Evolutionary conservation across 2,797 vertebrate species (phyloP), one percentile per base, ranked within the genome.

Genomic region (Schizothorax lantsangensis): DNA sequence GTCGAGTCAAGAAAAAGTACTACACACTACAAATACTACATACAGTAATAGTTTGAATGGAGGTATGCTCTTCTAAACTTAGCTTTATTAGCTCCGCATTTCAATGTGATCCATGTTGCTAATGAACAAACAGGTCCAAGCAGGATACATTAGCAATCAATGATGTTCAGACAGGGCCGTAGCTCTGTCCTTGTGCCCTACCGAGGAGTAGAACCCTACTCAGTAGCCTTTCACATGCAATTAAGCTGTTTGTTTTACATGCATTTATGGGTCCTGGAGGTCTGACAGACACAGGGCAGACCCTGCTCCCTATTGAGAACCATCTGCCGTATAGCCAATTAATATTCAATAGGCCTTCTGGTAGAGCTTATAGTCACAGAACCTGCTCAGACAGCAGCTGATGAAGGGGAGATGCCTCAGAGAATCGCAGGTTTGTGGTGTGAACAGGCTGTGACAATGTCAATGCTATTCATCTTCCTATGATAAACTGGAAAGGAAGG

Each of bases 181-280:
- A 54, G 80, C 7, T 74, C 80, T 79, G 64, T 74, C 72, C 84
- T 62, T 69, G 6, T 81, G 82, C 84, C 83, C 87, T 89, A 84
- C 80, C 30, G 78, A 79, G 85, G 74, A 87, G 77, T 82, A 52
- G 84, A 85, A 75, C 77, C 93, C 93, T 94, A 94, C 93, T 90
- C 92, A 93, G 94, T 95, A 94, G 95, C 95, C 95, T 95, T 95
- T 92, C 94, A 94, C 96, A 96, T 95, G 95, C 97, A 97, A 97
- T 97, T 95, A 95, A 94, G 93, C 95, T 96, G 96, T 97, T 98
- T 97, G 97, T 96, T 97, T 95, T 96, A 97, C 96, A 97, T 96
- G 96, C 95, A 94, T 96, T 97, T 96, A 97, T 97, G 95, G 95
- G 96, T 95, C 96, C 95, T 95, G 93, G 93, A 96, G 95, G 96